A percentile compares a stretch with the other conserved stretches of the same genome.
Evolutionary conservation across 1,140 invertebrate species (phyloP).

Genomic region (Drosophila nasuta): DNA sequence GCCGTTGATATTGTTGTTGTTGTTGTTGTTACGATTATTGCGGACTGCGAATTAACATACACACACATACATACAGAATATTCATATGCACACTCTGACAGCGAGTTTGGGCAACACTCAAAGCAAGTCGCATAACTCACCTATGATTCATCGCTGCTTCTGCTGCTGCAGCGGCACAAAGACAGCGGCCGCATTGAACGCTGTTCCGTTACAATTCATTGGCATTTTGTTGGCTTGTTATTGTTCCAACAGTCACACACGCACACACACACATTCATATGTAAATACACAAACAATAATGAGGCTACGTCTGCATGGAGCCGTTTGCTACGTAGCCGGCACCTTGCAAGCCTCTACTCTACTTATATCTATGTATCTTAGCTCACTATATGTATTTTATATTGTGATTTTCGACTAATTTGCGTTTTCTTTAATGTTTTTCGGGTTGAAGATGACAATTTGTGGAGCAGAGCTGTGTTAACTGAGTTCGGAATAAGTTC

Average conservation of each 20-base stretch:
- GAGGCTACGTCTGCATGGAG: conserved; percentile 12
- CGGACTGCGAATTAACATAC: conserved; percentile 37
- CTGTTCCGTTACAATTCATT: conserved; percentile 73
- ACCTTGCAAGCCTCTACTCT: conserved; percentile 14
- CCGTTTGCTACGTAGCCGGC: conserved; percentile 38
- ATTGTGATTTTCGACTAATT: conserved; percentile 37
- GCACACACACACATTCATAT: conserved; percentile 21
- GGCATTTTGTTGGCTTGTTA: conserved; percentile 73
- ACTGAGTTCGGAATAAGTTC: conserved; percentile 10
- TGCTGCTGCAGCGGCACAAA: conserved; percentile 56
- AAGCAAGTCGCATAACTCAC: conserved; percentile 50
- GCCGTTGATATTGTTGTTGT: conserved; percentile 46
- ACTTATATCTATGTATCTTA: background rate
- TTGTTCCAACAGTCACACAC: conserved; percentile 59
- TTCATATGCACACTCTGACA: conserved; percentile 7
- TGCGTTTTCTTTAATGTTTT: conserved; percentile 72
- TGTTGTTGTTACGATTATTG: conserved; percentile 43
- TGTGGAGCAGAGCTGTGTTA: conserved; percentile 28
- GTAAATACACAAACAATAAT: conserved; percentile 31
- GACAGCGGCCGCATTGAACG: conserved; percentile 53
- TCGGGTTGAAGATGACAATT: conserved; percentile 55
- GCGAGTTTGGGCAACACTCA: conserved; percentile 5
- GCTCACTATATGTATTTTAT: conserved; percentile 14
- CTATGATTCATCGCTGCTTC: conserved; percentile 73
- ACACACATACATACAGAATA: conserved; percentile 2